A percentile compares a stretch with the other conserved stretches of the same genome.
These are phyloP conservation scores for Mugil cephalus DNA, from an alignment of 2,113 vertebrate species.

Conservation along the genomic window DNA sequence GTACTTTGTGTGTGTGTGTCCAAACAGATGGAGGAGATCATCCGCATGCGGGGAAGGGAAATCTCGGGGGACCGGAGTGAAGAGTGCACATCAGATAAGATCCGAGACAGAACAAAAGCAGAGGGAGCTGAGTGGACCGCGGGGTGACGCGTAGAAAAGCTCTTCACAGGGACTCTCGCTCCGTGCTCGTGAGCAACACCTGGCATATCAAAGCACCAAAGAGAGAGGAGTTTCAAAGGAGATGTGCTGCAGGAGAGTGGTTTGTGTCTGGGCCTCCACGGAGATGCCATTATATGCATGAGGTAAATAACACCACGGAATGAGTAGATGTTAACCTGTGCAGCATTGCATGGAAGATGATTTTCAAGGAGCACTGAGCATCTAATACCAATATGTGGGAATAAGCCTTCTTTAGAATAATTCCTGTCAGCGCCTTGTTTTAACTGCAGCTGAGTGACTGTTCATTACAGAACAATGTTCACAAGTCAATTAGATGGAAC, in stretches of 20 bases:
- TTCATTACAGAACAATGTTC: no score
- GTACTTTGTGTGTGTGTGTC: constrained; percentile 15
- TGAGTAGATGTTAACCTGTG: not conserved
- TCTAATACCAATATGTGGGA: not conserved
- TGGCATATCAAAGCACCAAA: constrained; percentile 69
- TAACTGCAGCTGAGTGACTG: no score
- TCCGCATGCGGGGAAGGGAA: constrained; percentile 14
- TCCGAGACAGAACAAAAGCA: constrained; percentile 60
- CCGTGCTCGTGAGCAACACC: constrained; percentile 50
- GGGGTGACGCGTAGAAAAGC: constrained; percentile 48
- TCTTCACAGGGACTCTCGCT: constrained; percentile 33
- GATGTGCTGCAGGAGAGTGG: constrained; percentile 3
- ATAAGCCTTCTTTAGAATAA: not conserved
- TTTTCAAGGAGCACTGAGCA: not conserved
- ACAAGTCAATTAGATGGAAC: constrained; percentile 18
- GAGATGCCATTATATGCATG: not conserved
- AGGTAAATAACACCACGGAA: not conserved
- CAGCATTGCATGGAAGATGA: no score
- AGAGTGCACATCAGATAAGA: constrained; percentile 63
- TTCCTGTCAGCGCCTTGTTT: not conserved
- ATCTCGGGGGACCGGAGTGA: constrained; percentile 56
- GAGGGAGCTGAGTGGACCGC: constrained; percentile 39
- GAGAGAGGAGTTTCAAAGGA: constrained; percentile 47
- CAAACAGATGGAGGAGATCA: constrained; percentile 72
- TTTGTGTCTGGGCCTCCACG: constrained; percentile 19